phyloP scores from a whole-genome alignment of 2,888 invertebrate species.

The Zootermopsis nevadensis region DNA sequence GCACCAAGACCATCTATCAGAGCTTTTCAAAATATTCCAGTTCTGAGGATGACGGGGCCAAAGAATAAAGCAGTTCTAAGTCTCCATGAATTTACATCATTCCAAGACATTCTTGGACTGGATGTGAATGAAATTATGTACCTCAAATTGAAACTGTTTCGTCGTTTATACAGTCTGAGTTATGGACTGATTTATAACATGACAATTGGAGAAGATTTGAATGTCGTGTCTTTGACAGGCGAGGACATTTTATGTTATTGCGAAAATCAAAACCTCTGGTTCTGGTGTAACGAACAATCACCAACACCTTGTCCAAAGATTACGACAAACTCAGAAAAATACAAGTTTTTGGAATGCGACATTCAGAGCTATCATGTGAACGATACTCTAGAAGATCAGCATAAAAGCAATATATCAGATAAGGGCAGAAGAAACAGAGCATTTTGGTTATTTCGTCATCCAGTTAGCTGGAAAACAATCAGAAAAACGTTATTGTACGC shows the following conservation, averaged over 20 bases:
- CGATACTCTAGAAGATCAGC: too few relatives aligned
- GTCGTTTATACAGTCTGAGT: neutral
- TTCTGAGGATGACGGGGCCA: neutral
- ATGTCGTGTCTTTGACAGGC: neutral
- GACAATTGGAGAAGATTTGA: neutral
- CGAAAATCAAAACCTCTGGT: neutral
- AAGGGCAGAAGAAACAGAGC: neutral
- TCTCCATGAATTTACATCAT: slow-evolving; percentile 10
- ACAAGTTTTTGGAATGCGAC: neutral
- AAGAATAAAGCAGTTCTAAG: neutral
- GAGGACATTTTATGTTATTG: neutral
- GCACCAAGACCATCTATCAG: neutral
- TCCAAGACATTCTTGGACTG: neutral
- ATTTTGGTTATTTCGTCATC: neutral
- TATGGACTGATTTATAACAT: neutral
- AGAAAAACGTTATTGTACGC: neutral
- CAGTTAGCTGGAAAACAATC: neutral
- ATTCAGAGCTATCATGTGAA: too few relatives aligned
- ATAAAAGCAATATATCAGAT: neutral
- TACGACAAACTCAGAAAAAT: neutral
- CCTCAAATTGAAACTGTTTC: neutral
- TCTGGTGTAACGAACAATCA: neutral
- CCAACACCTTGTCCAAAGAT: neutral
- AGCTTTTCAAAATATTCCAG: neutral
- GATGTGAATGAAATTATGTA: neutral